Conservation (phyloP, 1,140 invertebrate genomes). For the Nephotettix cincticeps region DNA sequence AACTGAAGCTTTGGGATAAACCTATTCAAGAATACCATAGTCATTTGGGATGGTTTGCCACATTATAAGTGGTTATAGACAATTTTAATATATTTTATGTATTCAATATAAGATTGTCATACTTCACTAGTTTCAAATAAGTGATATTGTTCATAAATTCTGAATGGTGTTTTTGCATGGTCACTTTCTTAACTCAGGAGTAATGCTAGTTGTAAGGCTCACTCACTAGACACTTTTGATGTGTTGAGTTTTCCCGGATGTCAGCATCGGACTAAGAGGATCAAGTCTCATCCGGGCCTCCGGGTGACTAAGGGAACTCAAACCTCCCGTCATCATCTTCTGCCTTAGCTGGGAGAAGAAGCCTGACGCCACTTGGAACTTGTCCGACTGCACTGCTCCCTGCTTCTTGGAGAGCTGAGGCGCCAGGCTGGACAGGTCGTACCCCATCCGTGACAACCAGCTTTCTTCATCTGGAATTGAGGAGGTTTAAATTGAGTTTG, state of each 20-base stretch:
- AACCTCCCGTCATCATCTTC: constrained; percentile 67
- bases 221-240: not conserved
- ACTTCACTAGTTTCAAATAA: no score
- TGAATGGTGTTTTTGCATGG: no score
- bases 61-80: no score
- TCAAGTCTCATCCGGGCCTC: constrained; percentile 23
- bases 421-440: constrained; percentile 82
- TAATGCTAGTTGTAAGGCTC: not conserved
- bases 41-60: no score
- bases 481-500: no score
- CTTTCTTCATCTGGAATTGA: constrained; percentile 75
- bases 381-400: constrained; percentile 51
- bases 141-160: no score
- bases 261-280: constrained; percentile 10
- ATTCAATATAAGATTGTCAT: no score
- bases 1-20: no score
- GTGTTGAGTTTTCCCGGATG: not conserved
- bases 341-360: constrained; percentile 75
- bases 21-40: no score
- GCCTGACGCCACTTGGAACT: constrained; percentile 69
- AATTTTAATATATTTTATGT: no score
- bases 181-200: no score
- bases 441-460: constrained; percentile 82
- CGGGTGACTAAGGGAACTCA: constrained; percentile 43
- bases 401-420: constrained; percentile 70